Evolutionary conservation across 2,888 invertebrate genomes (phyloP), one percentile per base, ranked within the genome.

Genomic region (Drosophila fulvimacula): DNA sequence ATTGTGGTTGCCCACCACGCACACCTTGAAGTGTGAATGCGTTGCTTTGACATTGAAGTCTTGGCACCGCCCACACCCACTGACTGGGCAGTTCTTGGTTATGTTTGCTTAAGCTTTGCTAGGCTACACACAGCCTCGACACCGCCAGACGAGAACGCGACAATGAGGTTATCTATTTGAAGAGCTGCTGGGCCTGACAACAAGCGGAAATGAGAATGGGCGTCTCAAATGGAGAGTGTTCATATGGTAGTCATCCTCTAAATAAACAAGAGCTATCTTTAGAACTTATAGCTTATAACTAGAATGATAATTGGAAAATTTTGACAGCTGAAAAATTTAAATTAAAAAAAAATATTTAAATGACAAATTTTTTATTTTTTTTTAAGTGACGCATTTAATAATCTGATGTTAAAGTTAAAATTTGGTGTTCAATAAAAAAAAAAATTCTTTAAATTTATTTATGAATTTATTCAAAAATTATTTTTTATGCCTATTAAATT

Each of bases 151-250:
- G 61, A 60, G 66, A 72, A 73, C 60, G 70, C 59, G 69, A 66
- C 82, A 69, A 68, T 69, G 68, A 62, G 79, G 61, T 61, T 81
- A 76, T 61, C 71, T 70, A 63, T 69, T 80, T 84, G 79, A 79
- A 66, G 76, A 66, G 85, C 52, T 71, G 72, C 69, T 76, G 66
- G 53, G 59, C 30, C 57, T 66, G 79, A 76, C 76, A 76, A 75
- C 75, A 49, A 53, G 44, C 74, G 79, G 74, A 73, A 69, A 69
- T 78, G 38, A n/a, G n/a, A 6, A n/a, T 6, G n/a, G 24, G 52
- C 4, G 49, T 13, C 17, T 17, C 1, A 3, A 9, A 5, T 3
- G 11, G 0, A 4, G 30, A 24, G 24, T 15, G 10, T 3, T 24
- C 9, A 44, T 15, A 15, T 24, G 15, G 24, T 3, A 42, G 42